Conservation (phyloP, 2,888 invertebrate species). For the Drosophila neotestacea region DNA sequence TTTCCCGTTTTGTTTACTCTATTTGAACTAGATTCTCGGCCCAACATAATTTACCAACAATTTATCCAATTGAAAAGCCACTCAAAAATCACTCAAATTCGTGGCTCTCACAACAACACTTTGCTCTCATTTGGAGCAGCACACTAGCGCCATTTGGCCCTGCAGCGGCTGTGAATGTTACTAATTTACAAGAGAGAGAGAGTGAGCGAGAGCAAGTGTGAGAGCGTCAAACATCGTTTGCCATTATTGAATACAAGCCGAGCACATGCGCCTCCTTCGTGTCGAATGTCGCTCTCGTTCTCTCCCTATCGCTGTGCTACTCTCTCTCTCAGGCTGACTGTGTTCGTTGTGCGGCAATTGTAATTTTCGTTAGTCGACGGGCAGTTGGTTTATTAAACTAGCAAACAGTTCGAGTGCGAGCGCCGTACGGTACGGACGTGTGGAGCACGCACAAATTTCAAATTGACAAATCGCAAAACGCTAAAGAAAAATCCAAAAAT, state of each 20-base stretch:
- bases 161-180: slow-evolving; percentile 50
- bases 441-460: slow-evolving; percentile 75
- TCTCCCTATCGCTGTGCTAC: slow-evolving; percentile 10
- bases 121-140: slow-evolving; percentile 20
- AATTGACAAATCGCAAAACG: slow-evolving; percentile 65
- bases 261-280: slow-evolving; percentile 64
- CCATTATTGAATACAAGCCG: slow-evolving; percentile 17
- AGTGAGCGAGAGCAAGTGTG: slow-evolving; percentile 18
- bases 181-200: slow-evolving; percentile 27
- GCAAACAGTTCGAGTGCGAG: slow-evolving; percentile 84
- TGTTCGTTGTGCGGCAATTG: slow-evolving; percentile 23
- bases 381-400: slow-evolving; percentile 27
- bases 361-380: slow-evolving; percentile 29
- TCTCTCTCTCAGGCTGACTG: slow-evolving; percentile 5
- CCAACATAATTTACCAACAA: slow-evolving; percentile 22
- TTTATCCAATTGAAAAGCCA: slow-evolving; percentile 23
- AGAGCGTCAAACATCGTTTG: slow-evolving; percentile 2
- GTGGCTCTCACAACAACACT: background rate
- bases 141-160: slow-evolving; percentile 61
- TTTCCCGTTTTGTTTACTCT: background rate
- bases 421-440: slow-evolving; percentile 84
- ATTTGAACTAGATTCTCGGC: slow-evolving; percentile 1
- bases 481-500: slow-evolving; percentile 29
- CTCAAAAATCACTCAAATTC: slow-evolving; percentile 48
- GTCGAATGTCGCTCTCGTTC: background rate